These are phyloP conservation scores for Folsomia manolachei DNA, from an alignment of 2,888 invertebrate genomes.

Conservation along the genomic window DNA sequence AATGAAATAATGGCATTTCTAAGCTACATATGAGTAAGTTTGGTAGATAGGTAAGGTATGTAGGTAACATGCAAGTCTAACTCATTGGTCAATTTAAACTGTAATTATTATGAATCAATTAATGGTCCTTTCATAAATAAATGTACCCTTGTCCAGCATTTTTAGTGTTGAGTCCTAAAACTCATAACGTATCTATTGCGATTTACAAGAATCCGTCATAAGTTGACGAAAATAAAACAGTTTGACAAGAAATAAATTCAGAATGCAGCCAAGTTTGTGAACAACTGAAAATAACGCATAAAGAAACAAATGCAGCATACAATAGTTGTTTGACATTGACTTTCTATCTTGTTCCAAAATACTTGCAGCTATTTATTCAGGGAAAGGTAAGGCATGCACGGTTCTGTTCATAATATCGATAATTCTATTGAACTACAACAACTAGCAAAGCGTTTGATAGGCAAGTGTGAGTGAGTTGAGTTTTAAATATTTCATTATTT, in stretches of 20 bases:
- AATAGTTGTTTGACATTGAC: neutral
- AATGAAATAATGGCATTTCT: neutral
- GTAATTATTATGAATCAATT: neutral
- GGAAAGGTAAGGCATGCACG: neutral
- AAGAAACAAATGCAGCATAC: too few species aligned
- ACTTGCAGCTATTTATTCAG: neutral
- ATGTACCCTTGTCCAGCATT: constrained; percentile 5
- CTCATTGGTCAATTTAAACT: neutral
- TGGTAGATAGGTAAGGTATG: too few species aligned
- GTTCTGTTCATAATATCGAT: neutral
- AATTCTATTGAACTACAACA: too few species aligned
- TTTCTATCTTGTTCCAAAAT: neutral
- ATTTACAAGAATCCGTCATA: too few species aligned
- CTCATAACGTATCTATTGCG: too few species aligned
- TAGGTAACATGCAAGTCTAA: neutral
- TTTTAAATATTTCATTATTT: neutral
- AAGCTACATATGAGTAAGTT: too few species aligned
- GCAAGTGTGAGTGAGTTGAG: neutral
- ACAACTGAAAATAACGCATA: too few species aligned
- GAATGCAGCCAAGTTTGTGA: too few species aligned
- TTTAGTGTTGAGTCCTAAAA: neutral
- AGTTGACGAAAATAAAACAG: too few species aligned
- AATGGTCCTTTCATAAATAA: constrained; percentile 6
- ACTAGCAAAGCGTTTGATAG: neutral
- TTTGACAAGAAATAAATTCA: too few species aligned